Evolutionary conservation across 2,113 vertebrate genomes (phyloP), one percentile per base, ranked within the genome.

Genomic region (Burhinus bistriatus): DNA sequence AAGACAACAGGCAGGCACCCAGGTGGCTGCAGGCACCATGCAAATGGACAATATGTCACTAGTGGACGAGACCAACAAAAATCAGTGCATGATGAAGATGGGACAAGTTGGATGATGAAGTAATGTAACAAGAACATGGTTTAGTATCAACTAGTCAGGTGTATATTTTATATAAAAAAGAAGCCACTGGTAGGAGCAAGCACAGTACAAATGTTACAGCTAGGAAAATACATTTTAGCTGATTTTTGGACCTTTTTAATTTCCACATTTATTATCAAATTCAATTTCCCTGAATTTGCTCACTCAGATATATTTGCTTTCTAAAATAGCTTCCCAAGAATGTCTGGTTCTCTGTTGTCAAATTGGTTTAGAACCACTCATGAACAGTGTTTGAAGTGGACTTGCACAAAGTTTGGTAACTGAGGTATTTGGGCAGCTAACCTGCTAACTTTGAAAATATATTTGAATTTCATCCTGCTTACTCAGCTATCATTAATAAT

Each of bases 181-280:
- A 84, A 87, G 19, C 5, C 34, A 57, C 2, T 82, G 57, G 57
- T 59, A 93, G 36, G 38, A 95, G 47, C 76, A 77, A 81, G 40
- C 13, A 52, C 15, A n/a, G 27, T 45, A 82, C 40, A 44, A 93
- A 62, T 66, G 15, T 66, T 68, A 72, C 71, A 93, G 26, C 23
- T 72, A 57, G 44, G 49, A 91, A 91, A 95, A 94, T 40, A 72
- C 9, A 69, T 87, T 69, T 79, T 73, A 83, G 71, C n/a, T 51
- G 29, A 68, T 73, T 90, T 87, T 72, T 73, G 34, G 27, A 62
- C 23, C 29, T 80, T 93, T 93, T 93, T 19, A 69, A 87, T 92
- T 92, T 92, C 52, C n/a, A 83, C 45, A 55, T 80, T 89, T 93
- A 85, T 82, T 69, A 86, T 14, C 25, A 87, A 92, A 91, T 72